A percentile compares a stretch with the other conserved stretches of the same genome.
Evolutionary conservation across 2,797 vertebrate genomes (phyloP).

Genomic region (Scolopax bukidnonensis): DNA sequence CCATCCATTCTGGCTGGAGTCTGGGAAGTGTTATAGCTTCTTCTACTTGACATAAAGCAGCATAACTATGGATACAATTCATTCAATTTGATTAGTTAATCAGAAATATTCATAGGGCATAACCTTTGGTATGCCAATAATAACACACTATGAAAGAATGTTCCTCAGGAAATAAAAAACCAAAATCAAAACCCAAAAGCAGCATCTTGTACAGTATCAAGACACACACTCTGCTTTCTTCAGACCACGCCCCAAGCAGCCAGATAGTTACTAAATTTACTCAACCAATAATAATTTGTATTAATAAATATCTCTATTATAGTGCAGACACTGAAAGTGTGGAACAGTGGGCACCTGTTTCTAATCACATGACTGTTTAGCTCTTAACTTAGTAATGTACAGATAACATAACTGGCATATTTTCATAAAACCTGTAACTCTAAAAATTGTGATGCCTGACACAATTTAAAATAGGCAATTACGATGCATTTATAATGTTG

Average conservation of each 20-base stretch:
- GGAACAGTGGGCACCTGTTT: not conserved
- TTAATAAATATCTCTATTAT: too few species aligned
- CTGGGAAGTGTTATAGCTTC: not conserved
- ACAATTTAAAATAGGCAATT: not conserved
- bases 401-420: not conserved
- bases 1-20: not conserved
- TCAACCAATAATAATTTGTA: not conserved
- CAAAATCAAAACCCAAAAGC: not conserved
- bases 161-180: not conserved
- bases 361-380: not conserved
- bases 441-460: not conserved
- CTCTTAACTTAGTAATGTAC: not conserved
- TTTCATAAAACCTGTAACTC: not conserved
- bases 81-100: not conserved
- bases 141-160: not conserved
- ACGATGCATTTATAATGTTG: not conserved
- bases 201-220: not conserved
- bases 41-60: not conserved
- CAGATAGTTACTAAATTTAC: not conserved
- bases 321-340: not conserved
- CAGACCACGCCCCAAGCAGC: not conserved
- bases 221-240: not conserved
- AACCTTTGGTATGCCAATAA: not conserved
- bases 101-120: not conserved
- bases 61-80: not conserved